Evolutionary conservation across 2,888 invertebrate species (phyloP), one percentile per base, ranked within the genome.

Genomic region (Amblyjoppa fuscipennis): DNA sequence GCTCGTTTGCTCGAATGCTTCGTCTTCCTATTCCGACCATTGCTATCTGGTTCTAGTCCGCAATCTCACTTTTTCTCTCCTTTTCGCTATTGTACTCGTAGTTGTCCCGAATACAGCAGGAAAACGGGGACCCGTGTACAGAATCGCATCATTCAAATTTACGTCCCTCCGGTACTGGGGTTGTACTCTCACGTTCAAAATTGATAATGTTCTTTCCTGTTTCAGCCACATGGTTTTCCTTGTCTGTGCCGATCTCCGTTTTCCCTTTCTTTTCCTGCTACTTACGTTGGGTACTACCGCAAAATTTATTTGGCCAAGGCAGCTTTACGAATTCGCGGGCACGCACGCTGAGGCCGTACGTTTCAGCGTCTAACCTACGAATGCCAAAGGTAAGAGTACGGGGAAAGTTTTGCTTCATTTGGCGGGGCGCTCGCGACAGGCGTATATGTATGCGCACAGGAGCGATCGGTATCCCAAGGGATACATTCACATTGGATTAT

Each of bases 321-420:
- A 77, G 73, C 79, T 77, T 49, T 68, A 69, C 71, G 66, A 80
- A 84, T 84, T 84, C 71, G 84, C 71, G 75, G 75, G 76, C 84
- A 84, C 75, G 71, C 80, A 66, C 76, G 76, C 69, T 25, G 28
- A 49, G 16, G 49, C 68, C 68, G 77, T 53, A 56, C 75, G 68
- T 61, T 25, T 28, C 28, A 74, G 41, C 68, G 45, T 77, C 77
- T 77, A 69, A 84, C 77, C 71, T 84, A 84, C 81, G 84, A 80
- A 84, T 81, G 75, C 66, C 80, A 11, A 61, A 53, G 76, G 66
- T 80, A 74, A 56, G 51, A 56, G 66, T 49, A 64, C 49, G 28
- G 25, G 20, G 56, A 51, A 70, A 76, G 66, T 45, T 66, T 64
- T 64, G 34, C 64, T 66, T 75, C 56, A 76, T 70, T 73, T 68